Base-by-base conservation (phyloP, 2,888 invertebrate genomes). In the Acronicta alni region DNA sequence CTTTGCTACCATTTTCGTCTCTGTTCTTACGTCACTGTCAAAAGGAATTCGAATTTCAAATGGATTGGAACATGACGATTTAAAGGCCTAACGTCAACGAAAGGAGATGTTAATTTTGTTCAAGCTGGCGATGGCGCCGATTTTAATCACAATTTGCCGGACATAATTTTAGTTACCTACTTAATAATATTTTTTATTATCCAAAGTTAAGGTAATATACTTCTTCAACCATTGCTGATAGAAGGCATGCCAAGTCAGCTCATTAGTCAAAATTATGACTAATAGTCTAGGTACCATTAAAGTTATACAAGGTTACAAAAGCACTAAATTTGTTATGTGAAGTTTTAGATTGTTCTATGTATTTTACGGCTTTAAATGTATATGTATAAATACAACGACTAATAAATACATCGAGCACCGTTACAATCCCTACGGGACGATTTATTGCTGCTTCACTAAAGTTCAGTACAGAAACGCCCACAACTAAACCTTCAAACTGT, bases 1-100 rank as follows among this genome's bases (percentile, higher is more conserved):
- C 55, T 64, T 64, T 64, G 55, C 20, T 43, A 53, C 64, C 58
- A 55, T 56, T 48, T 45, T 62, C 41, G 35, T 35, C 30, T 57
- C 30, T 46, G 20, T 43, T 35, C 46, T 56, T 20, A 60, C 26
- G 39, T 51, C 35, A 55, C 18, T 23, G 52, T 52, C 56, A 53
- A 49, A 60, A 49, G 51, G 56, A 45, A 56, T 61, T 67, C 62
- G 48, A 49, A 52, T 62, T 62, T 62, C 68, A 67, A 67, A 67
- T 48, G 44, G 37, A 51, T 47, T 23, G 7, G 16, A 56, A 61
- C 52, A 42, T 53, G 61, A 66, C 17, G 45, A 58, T 41, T 23
- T 44, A n/a, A 20, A 37, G 15, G 45, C 39, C 26, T 30, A 30
- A 30, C 12, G 30, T 12, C 30, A 4, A 30, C 2, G 12, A 30